Conservation (phyloP, 1,140 invertebrate species). For the Hyles euphorbiae region DNA sequence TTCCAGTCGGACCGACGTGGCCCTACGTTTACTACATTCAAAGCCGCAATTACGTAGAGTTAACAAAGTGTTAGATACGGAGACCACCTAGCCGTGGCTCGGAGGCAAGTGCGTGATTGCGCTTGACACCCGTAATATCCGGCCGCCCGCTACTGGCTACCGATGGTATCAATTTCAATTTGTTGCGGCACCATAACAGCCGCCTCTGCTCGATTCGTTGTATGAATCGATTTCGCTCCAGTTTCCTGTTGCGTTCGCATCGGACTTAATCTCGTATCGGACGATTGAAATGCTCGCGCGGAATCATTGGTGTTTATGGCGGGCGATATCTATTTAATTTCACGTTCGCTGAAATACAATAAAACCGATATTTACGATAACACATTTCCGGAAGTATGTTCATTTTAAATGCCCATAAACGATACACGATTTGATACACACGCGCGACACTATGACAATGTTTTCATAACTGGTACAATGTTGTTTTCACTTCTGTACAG, state of each 20-base stretch:
- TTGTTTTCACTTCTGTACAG: no score
- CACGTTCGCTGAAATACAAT: conserved; percentile 19
- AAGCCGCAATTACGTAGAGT: conserved; percentile 12
- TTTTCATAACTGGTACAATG: no score
- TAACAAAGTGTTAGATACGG: conserved; percentile 34
- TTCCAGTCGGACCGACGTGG: no score
- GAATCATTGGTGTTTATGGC: conserved; percentile 31
- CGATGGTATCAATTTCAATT: conserved; percentile 74
- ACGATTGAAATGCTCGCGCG: conserved; percentile 48
- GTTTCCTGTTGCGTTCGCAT: conserved; percentile 62
- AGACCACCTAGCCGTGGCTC: conserved; percentile 17
- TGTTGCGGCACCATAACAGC: conserved; percentile 62
- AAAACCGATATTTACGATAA: conserved; percentile 16
- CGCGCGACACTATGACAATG: no score
- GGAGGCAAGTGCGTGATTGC: conserved; percentile 53
- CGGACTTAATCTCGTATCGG: conserved; percentile 57
- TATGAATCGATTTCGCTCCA: conserved; percentile 65
- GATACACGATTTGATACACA: no score
- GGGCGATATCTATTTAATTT: conserved; percentile 44
- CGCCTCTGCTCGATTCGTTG: conserved; percentile 53
- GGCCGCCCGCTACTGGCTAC: conserved; percentile 46
- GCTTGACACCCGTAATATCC: conserved; percentile 71
- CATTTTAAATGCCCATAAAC: no score
- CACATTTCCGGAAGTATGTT: no score
- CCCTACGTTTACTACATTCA: background rate